Percentiles rank a stretch among this genome's conserved stretches.
Evolutionary conservation across 1,140 invertebrate species (phyloP).

Genomic region (Marisa cornuarietis): DNA sequence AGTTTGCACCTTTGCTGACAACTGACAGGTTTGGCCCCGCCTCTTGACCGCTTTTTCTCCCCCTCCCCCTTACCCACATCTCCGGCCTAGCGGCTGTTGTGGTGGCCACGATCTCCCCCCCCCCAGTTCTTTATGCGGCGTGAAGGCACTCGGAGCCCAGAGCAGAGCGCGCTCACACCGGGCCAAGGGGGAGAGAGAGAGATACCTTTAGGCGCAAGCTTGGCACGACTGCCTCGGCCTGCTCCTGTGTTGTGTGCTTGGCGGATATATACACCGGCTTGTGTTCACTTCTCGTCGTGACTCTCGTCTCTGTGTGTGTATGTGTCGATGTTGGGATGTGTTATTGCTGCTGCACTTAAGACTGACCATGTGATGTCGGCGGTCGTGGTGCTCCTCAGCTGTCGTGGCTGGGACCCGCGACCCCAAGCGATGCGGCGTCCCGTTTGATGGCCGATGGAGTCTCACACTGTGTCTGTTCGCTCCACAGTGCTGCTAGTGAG

Average conservation of each 20-base stretch:
- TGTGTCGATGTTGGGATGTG: background rate
- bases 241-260: too few relatives aligned
- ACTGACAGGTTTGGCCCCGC: conserved; percentile 28
- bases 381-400: conserved; percentile 6
- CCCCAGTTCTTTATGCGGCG: conserved; percentile 27
- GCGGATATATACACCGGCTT: background rate
- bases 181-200: background rate
- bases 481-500: conserved; percentile 36
- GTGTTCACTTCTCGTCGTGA: background rate
- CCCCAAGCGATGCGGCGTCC: conserved; percentile 14
- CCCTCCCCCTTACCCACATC: conserved; percentile 18
- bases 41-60: conserved; percentile 39
- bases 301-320: background rate
- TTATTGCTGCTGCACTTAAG: background rate
- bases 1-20: conserved; percentile 32
- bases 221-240: background rate
- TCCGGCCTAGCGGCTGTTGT: conserved; percentile 22
- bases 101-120: conserved; percentile 19
- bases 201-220: background rate
- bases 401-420: conserved; percentile 5
- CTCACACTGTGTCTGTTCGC: conserved; percentile 28
- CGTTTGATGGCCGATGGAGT: conserved; percentile 37
- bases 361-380: conserved; percentile 9
- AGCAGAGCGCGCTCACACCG: conserved; percentile 22
- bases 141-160: conserved; percentile 23